Evolutionary conservation across 2,113 vertebrate genomes (phyloP).

Genomic region (Himantopus leucocephalus): DNA sequence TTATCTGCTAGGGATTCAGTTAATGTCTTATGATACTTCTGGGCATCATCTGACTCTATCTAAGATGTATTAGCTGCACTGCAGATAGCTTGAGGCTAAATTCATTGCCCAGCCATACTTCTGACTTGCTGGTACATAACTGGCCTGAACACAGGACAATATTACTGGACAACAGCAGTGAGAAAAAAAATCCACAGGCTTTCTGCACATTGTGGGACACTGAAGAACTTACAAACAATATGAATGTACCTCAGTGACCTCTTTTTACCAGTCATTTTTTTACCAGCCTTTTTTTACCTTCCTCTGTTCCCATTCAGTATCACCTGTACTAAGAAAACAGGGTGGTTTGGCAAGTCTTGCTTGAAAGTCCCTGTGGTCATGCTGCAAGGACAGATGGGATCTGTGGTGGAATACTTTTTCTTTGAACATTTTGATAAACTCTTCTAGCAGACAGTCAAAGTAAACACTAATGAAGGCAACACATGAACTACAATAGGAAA

Average conservation of each 20-base stretch:
- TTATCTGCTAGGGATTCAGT: neutral
- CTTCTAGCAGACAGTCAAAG: neutral
- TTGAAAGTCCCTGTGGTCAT: neutral
- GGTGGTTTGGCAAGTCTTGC: neutral
- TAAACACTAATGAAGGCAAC: neutral
- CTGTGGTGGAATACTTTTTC: neutral
- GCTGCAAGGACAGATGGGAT: too few species aligned
- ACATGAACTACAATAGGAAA: neutral
- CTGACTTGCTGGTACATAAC: neutral
- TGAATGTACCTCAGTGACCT: rapidly evolving
- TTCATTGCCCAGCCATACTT: neutral
- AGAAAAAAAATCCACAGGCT: neutral
- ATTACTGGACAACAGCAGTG: rapidly evolving
- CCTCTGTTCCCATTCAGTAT: neutral
- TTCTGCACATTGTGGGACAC: neutral
- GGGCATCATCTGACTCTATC: neutral
- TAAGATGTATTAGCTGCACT: neutral
- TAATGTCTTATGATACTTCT: neutral
- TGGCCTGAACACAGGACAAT: neutral
- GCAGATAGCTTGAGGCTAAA: neutral
- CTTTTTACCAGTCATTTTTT: neutral
- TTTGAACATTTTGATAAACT: neutral
- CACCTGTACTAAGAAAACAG: neutral
- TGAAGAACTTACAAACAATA: neutral
- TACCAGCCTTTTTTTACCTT: neutral